A percentile compares a stretch with the other conserved stretches of the same genome.
Conservation (phyloP, 2,113 vertebrate genomes). For the Plotosus lineatus region DNA sequence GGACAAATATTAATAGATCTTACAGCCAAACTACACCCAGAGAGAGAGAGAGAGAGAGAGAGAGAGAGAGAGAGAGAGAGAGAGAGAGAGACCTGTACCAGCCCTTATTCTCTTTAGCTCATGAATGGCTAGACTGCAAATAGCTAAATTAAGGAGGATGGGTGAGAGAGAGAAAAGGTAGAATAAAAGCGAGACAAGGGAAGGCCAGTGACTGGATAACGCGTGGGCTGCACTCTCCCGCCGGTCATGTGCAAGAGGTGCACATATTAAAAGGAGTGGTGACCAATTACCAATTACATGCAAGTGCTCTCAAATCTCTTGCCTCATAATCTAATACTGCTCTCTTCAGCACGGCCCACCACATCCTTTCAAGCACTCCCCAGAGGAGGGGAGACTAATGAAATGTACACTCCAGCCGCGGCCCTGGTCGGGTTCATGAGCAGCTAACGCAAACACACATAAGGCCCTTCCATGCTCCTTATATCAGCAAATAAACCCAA, state of each 20-base stretch:
- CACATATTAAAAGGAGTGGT: constrained; percentile 68
- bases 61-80: too few relatives aligned
- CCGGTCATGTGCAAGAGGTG: constrained; percentile 61
- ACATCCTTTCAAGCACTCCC: constrained; percentile 55
- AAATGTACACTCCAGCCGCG: constrained; percentile 66
- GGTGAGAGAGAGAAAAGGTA: background rate
- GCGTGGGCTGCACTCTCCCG: constrained; percentile 43
- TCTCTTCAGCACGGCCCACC: constrained; percentile 50
- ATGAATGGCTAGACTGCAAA: constrained; percentile 5
- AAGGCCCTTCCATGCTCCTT: constrained; percentile 45
- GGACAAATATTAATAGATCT: background rate
- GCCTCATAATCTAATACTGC: constrained; percentile 66
- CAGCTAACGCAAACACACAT: constrained; percentile 61
- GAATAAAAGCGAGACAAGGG: constrained; percentile 35
- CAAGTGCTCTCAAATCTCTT: constrained; percentile 62
- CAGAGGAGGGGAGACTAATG: constrained; percentile 66
- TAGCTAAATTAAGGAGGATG: background rate
- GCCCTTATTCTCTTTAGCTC: background rate
- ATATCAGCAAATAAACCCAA: constrained; percentile 62
- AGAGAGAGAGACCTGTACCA: background rate
- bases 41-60: background rate
- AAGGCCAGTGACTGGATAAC: constrained; percentile 57
- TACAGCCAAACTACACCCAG: background rate
- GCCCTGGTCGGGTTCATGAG: constrained; percentile 49
- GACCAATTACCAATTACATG: constrained; percentile 74